Evolutionary conservation across 2,888 invertebrate genomes (phyloP), one percentile per base, ranked within the genome.

Genomic region (Smittia sp.): DNA sequence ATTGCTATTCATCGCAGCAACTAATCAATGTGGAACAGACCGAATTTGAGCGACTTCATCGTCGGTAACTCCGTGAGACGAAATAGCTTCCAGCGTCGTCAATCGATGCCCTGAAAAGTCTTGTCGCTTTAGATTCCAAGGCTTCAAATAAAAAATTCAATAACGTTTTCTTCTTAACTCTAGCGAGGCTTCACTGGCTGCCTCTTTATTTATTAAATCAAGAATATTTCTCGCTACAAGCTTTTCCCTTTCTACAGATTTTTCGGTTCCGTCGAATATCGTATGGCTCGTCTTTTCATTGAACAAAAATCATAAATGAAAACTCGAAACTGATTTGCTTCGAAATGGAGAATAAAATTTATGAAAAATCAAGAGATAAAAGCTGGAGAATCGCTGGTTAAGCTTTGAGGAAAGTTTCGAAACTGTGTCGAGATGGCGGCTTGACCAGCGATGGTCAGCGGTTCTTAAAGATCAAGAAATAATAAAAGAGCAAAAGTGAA

Each of bases 131-230:
- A n/a, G n/a, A n/a, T n/a, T n/a, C n/a, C n/a, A n/a, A n/a, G n/a
- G n/a, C n/a, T n/a, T 68, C 3, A 68, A 38, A 15, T 46, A n/a
- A 46, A 46, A 39, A 46, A 39, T 41, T 67, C 22, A 18, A 69
- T 2, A 69, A 66, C 1, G 1, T 41, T 39, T 68, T 13, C 3
- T 32, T 18, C 69, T 69, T 46, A 69, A 32, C 24, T 25, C 41
- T n/a, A 20, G 2, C 1, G 46, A 52, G 46, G 52, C 11, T 1
- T 66, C 1, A 2, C 6, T 52, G 69, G 69, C 69, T 69, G 69
- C 69, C 69, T 69, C 69, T 46, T 41, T 69, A 69, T 69, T 69
- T 69, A 69, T 69, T 69, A 69, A 69, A 69, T 69, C 69, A 69
- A 69, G 52, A n/a, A 69, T 39, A 52, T 69, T 46, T 67, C n/a